Percentiles rank a stretch among this genome's conserved stretches.
These are phyloP conservation scores for Scophthalmus maximus DNA, from an alignment of 2,113 vertebrate species.

Conservation along the genomic window DNA sequence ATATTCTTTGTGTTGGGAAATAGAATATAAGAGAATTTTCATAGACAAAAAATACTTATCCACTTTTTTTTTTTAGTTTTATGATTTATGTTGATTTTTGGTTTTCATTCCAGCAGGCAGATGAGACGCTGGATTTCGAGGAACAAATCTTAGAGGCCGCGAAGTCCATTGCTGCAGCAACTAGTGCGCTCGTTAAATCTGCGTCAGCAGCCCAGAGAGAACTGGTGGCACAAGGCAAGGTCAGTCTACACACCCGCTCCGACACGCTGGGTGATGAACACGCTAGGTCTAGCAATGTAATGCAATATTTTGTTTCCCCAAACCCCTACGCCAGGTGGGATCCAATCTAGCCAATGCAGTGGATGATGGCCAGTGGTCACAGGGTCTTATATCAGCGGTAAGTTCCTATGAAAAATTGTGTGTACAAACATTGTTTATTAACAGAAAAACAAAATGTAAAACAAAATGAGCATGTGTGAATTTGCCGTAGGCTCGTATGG, in stretches of 20 bases:
- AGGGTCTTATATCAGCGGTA: conserved; percentile 98
- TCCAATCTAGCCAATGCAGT: conserved; percentile 95
- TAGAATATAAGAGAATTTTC: background rate
- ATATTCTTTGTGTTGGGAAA: background rate
- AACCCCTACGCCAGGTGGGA: conserved; percentile 86
- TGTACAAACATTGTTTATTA: background rate
- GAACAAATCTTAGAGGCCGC: conserved; percentile 99
- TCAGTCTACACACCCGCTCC: conserved; percentile 68
- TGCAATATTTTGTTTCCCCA: background rate
- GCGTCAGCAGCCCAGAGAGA: conserved; percentile 98
- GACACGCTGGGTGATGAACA: background rate
- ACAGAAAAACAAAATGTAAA: background rate
- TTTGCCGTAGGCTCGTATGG: conserved; percentile 91
- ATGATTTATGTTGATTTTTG: conserved; percentile 45
- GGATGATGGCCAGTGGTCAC: conserved; percentile 99
- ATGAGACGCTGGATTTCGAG: conserved; percentile 98
- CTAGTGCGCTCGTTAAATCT: conserved; percentile 97
- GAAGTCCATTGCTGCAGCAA: conserved; percentile 97
- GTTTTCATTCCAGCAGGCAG: conserved; percentile 92
- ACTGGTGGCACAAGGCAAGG: conserved; percentile 98
- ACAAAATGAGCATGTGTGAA: background rate
- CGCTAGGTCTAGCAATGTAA: background rate
- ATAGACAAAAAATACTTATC: background rate
- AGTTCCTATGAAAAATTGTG: conserved; percentile 16
- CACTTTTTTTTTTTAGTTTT: background rate